Evolutionary conservation across 2,113 vertebrate species (phyloP).

Genomic region (Odocoileus virginianus): DNA sequence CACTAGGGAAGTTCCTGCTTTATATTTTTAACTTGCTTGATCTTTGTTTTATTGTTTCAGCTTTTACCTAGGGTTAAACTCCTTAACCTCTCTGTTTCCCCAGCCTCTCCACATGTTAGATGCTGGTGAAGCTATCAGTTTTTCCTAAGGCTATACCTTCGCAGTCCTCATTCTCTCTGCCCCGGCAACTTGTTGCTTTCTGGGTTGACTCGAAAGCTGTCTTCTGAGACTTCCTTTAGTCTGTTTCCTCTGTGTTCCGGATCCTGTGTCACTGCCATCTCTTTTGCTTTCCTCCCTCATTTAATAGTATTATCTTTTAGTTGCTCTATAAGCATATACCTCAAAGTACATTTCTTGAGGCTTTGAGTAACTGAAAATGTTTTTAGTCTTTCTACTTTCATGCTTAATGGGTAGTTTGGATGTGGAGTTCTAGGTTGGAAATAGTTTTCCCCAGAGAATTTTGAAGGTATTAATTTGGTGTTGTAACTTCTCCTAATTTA

Average conservation of each 20-base stretch:
- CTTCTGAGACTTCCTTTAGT: background rate
- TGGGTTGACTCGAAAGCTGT: background rate
- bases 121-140: background rate
- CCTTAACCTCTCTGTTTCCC: background rate
- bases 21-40: slow-evolving; percentile 9
- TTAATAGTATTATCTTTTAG: background rate
- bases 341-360: background rate
- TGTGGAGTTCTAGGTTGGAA: background rate
- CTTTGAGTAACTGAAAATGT: background rate
- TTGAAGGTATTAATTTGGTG: background rate
- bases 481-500: background rate
- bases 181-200: background rate
- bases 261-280: background rate
- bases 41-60: background rate
- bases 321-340: background rate
- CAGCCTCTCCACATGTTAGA: background rate
- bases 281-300: background rate
- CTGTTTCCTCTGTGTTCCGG: background rate
- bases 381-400: slow-evolving; percentile 9
- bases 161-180: background rate
- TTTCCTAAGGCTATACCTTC: background rate
- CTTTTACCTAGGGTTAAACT: background rate
- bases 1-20: background rate
- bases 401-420: background rate
- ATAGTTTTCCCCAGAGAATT: background rate